These are phyloP conservation scores for Geotrupes spiniger DNA, from an alignment of 2,888 invertebrate species.

Conservation along the genomic window DNA sequence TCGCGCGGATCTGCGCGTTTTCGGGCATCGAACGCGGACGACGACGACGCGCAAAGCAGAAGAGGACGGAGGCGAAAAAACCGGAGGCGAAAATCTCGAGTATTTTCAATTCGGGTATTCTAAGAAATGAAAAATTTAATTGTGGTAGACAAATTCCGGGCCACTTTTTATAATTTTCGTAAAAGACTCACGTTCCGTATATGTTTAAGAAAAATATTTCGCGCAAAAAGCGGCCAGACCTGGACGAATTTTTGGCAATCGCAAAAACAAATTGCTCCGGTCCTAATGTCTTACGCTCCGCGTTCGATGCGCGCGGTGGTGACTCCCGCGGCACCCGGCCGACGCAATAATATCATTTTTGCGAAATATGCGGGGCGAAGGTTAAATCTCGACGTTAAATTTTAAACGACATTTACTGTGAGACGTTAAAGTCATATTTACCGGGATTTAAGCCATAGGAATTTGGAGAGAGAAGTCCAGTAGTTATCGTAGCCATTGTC, in stretches of 20 bases:
- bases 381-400: background rate
- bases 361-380: background rate
- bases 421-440: slow-evolving; percentile 28
- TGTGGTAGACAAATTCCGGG: slow-evolving; percentile 30
- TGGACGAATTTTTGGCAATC: slow-evolving; percentile 28
- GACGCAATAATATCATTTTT: background rate
- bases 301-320: too few relatives aligned
- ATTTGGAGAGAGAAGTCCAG: slow-evolving; percentile 50
- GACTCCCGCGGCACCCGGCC: too few relatives aligned
- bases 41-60: slow-evolving; percentile 1
- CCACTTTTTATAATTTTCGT: slow-evolving; percentile 32
- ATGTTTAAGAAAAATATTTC: slow-evolving; percentile 30
- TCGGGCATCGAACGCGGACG: too few relatives aligned
- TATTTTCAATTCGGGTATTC: slow-evolving; percentile 33
- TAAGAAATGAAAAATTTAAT: slow-evolving; percentile 37
- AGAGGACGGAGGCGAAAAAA: slow-evolving; percentile 15
- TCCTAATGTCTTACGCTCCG: slow-evolving; percentile 4
- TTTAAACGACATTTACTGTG: background rate
- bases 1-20: too few relatives aligned
- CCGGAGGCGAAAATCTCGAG: slow-evolving; percentile 26
- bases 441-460: slow-evolving; percentile 49
- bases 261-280: slow-evolving; percentile 14
- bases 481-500: slow-evolving; percentile 50
- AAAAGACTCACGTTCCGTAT: slow-evolving; percentile 31
- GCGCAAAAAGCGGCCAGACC: slow-evolving; percentile 27